phyloP scores from a whole-genome alignment of 1,140 invertebrate genomes.

The Drosophila teissieri region DNA sequence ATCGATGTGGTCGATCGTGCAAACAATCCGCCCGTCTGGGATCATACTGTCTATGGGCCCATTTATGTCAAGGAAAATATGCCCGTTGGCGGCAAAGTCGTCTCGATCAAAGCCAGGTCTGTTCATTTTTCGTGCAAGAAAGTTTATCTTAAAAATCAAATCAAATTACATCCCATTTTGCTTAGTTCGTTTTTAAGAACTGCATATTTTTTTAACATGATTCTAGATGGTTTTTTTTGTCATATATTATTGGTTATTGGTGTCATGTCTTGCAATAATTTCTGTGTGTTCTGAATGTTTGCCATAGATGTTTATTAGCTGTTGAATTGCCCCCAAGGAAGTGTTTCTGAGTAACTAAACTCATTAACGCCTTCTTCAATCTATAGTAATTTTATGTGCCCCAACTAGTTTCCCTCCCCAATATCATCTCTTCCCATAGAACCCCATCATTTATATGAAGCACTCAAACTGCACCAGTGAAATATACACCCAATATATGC shows the following conservation, averaged over 20 bases:
- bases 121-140: slow-evolving; percentile 85
- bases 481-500: slow-evolving; percentile 47
- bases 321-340: slow-evolving; percentile 1
- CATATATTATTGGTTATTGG: slow-evolving; percentile 39
- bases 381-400: slow-evolving; percentile 5
- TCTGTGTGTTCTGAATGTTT: slow-evolving; percentile 66
- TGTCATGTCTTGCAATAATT: slow-evolving; percentile 49
- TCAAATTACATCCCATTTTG: slow-evolving; percentile 63
- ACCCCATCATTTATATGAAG: slow-evolving; percentile 27
- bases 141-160: slow-evolving; percentile 44
- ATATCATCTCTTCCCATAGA: slow-evolving; percentile 22
- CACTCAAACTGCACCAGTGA: slow-evolving; percentile 58
- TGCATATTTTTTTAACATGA: slow-evolving; percentile 32
- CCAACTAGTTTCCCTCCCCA: not conserved
- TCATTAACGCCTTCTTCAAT: not conserved
- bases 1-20: slow-evolving; percentile 98
- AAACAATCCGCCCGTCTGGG: slow-evolving; percentile 98
- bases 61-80: slow-evolving; percentile 98
- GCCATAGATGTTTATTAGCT: slow-evolving; percentile 35
- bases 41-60: slow-evolving; percentile 97
- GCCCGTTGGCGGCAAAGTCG: slow-evolving; percentile 97
- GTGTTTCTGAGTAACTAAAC: not conserved
- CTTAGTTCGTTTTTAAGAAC: slow-evolving; percentile 61
- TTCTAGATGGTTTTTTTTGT: slow-evolving; percentile 45
- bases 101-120: slow-evolving; percentile 98